Percentiles rank a stretch among this genome's conserved stretches.
phyloP scores from a whole-genome alignment of 2,113 vertebrate genomes.

The Ifrita kowaldi region DNA sequence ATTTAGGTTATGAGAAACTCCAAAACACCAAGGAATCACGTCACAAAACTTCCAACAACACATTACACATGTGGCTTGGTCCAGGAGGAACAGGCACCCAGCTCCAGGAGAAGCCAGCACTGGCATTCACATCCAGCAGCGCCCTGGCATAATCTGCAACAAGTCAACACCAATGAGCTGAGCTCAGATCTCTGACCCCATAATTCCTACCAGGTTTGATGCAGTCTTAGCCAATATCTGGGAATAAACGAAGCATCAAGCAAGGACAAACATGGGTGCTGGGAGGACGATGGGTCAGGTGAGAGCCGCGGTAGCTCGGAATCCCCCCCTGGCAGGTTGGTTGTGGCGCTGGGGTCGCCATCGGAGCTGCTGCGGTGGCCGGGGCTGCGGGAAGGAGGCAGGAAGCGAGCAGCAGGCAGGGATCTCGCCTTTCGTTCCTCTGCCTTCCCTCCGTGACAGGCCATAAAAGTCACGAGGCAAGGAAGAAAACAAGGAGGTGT shows the following conservation, averaged over 20 bases:
- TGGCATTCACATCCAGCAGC: neutral
- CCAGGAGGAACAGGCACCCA: neutral
- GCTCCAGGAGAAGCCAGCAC: neutral
- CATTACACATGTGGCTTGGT: neutral
- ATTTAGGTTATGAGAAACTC: neutral
- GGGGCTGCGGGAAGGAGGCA: neutral
- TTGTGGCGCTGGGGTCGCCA: neutral
- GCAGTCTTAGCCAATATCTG: neutral
- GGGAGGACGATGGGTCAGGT: neutral
- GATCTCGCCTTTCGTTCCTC: neutral
- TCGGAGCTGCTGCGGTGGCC: neutral
- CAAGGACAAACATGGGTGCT: neutral
- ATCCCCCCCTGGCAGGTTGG: neutral
- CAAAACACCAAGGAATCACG: neutral
- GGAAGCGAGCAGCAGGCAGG: neutral
- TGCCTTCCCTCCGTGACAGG: neutral
- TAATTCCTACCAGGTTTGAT: neutral
- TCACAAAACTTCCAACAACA: neutral
- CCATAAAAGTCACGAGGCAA: conserved; percentile 37
- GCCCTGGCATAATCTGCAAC: neutral
- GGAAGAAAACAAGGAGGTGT: neutral
- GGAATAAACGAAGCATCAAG: neutral
- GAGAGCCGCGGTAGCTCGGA: neutral
- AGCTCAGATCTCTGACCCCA: neutral
- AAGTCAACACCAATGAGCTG: neutral